Base-by-base conservation (phyloP, 2,113 vertebrate species). In the Sinocyclocheilus anshuiensis region DNA sequence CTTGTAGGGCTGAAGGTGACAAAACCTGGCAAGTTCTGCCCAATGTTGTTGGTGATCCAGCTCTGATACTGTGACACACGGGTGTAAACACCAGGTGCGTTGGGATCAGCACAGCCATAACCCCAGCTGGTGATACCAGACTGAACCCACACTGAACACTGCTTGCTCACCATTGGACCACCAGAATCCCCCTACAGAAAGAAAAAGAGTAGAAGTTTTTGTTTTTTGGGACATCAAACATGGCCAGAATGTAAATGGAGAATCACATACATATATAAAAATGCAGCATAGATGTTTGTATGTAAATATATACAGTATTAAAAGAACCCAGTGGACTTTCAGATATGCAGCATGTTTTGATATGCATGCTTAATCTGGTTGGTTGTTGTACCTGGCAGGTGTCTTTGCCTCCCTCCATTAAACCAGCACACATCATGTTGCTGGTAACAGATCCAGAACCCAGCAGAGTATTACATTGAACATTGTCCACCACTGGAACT, bases 71-170 rank as follows among this genome's bases (percentile, higher is more conserved):
- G 53, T 1, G 86, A 63, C 57, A 87, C 83, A 1, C 1, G 24
- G 2, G 86, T 76, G 18, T 85, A 87, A 59, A 87, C 86, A 45
- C 77, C 83, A 81, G 87, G 87, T 36, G 22, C 20, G 3, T 67
- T 39, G 0, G n/a, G 53, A 10, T 67, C 4, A 33, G 77, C 87
- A 76, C 83, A 85, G 1, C 83, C 87, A 33, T n/a, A 11, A 57
- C 87, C 87, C 83, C 83, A 87, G 83, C 87, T 81, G 13, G 87
- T 88, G 83, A 88, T 77, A 42, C 87, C 87, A 69, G 78, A 48
- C 71, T 85, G 87, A 59, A 88, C 6, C 87, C 87, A 88, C 63
- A 81, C n/a, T 12, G n/a, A 9, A 82, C 77, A 61, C 15, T 75
- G 20, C 20, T 55, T 80, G 24, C 3, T 77, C 59, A 85, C 83